Percentiles rank a stretch among this genome's conserved stretches.
Evolutionary conservation across 1,140 invertebrate genomes (phyloP).

Genomic region (Drosophila neocordata): DNA sequence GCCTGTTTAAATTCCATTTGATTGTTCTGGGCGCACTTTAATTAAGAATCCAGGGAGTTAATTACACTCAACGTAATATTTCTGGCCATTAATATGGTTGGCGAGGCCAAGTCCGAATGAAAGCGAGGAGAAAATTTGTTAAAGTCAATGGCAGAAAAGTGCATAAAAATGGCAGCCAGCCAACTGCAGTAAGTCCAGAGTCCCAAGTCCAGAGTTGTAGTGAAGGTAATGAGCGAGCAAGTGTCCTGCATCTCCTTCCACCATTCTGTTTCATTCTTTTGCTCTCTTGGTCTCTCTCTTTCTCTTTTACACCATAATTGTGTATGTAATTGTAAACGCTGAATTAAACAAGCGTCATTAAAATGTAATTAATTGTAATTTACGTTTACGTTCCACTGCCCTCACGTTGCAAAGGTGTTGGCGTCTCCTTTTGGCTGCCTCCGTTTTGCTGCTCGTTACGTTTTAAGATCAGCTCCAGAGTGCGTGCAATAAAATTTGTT

Average conservation of each 20-base stretch:
- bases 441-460: conserved; percentile 21
- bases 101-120: conserved; percentile 26
- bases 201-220: conserved; percentile 38
- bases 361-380: conserved; percentile 82
- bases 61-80: conserved; percentile 58
- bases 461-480: conserved; percentile 55
- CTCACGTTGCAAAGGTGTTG: conserved; percentile 65
- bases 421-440: conserved; percentile 12
- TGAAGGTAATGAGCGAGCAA: conserved; percentile 58
- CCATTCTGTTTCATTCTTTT: background rate
- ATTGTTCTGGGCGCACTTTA: conserved; percentile 54
- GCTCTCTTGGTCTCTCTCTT: background rate
- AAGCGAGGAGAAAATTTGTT: conserved; percentile 62
- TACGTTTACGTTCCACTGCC: conserved; percentile 64
- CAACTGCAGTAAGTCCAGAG: conserved; percentile 43
- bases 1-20: conserved; percentile 65
- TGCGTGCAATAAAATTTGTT: conserved; percentile 50
- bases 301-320: conserved; percentile 60
- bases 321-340: conserved; percentile 82
- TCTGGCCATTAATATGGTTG: conserved; percentile 60
- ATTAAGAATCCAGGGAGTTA: conserved; percentile 58
- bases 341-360: conserved; percentile 82
- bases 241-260: conserved; percentile 39
- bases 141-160: conserved; percentile 66
- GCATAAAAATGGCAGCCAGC: conserved; percentile 68